phyloP scores from a whole-genome alignment of 2,797 vertebrate genomes.

The Platalea minor region DNA sequence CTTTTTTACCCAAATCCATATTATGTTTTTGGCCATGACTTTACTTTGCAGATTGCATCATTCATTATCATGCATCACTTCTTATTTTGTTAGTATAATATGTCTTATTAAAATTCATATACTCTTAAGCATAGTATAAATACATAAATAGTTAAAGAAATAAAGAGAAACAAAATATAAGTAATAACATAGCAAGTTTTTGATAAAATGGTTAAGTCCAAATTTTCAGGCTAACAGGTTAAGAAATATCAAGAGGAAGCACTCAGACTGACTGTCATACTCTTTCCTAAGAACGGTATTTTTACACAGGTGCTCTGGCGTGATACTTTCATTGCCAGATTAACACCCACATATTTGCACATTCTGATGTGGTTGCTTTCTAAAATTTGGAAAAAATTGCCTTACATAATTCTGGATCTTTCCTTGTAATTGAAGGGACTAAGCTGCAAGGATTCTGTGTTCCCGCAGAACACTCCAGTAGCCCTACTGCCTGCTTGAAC shows the following conservation, averaged over 20 bases:
- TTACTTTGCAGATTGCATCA: neutral
- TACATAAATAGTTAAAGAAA: neutral
- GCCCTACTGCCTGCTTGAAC: neutral
- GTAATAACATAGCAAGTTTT: neutral
- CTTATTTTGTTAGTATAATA: neutral
- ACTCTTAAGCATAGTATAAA: neutral
- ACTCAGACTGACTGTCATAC: neutral
- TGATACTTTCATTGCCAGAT: neutral
- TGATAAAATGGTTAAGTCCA: neutral
- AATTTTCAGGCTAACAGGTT: neutral
- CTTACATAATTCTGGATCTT: neutral
- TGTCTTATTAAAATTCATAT: neutral
- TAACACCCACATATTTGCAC: neutral
- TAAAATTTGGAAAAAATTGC: neutral
- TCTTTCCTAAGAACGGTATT: neutral
- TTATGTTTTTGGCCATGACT: neutral
- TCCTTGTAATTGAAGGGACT: neutral
- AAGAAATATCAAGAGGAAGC: neutral
- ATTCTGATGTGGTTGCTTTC: neutral
- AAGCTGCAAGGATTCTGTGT: neutral
- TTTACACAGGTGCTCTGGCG: neutral
- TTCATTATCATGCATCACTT: neutral
- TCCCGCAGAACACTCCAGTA: neutral
- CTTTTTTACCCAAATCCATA: neutral
- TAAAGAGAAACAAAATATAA: neutral